These are phyloP conservation scores for Gonioctena quinquepunctata DNA, from an alignment of 1,140 invertebrate genomes.

Conservation along the genomic window DNA sequence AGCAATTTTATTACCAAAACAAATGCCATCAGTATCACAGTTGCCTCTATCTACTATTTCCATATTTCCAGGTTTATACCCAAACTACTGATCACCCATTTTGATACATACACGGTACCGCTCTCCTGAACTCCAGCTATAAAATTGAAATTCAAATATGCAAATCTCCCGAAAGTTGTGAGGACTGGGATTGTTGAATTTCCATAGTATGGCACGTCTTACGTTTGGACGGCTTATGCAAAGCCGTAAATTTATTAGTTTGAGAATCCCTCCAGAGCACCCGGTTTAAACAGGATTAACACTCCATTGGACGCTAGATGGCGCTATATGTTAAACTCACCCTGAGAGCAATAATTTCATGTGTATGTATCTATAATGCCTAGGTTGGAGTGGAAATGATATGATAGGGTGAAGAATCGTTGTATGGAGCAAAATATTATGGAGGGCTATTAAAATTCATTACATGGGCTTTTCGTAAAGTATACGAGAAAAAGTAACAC, in stretches of 20 bases:
- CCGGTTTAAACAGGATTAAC: conserved; percentile 50
- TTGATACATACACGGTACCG: neutral
- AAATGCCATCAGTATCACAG: neutral
- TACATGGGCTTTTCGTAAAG: too few relatives aligned
- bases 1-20: neutral
- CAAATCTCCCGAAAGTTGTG: conserved; percentile 44
- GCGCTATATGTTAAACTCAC: conserved; percentile 16
- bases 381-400: neutral
- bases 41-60: neutral
- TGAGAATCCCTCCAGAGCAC: conserved; percentile 43
- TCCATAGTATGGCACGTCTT: conserved; percentile 40
- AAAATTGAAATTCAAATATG: conserved; percentile 51
- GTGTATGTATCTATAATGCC: conserved; percentile 31
- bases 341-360: conserved; percentile 16
- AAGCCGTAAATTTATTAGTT: conserved; percentile 52
- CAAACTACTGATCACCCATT: neutral
- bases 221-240: conserved; percentile 48
- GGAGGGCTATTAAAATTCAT: neutral
- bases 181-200: conserved; percentile 37
- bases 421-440: neutral
- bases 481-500: too few relatives aligned
- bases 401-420: neutral
- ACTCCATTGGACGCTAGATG: conserved; percentile 41
- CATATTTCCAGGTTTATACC: neutral
- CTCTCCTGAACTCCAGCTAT: conserved; percentile 20